Evolutionary conservation across 2,888 invertebrate genomes (phyloP), one percentile per base, ranked within the genome.

Genomic region (Pollenia amentaria): DNA sequence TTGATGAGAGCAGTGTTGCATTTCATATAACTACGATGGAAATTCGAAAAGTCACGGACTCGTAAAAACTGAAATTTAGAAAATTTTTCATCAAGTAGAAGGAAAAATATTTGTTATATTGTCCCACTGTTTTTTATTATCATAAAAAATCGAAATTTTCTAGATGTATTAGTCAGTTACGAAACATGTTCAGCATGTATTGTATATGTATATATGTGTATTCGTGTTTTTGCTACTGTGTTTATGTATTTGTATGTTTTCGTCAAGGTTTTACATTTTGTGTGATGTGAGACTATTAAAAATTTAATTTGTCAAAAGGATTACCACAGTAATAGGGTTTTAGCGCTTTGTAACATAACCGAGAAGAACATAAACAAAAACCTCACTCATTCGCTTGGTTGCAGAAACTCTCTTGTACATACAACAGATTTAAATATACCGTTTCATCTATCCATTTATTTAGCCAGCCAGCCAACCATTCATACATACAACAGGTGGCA

Each of bases 281-380:
- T 83, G 81, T 82, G 82, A 87, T 80, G 84, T 87, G 84, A 82
- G 86, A 88, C 87, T 84, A 88, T 89, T 89, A 88, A 89, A 89
- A 88, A 88, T 88, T 88, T 88, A 83, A 88, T 88, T 89, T 89
- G 87, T 88, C 87, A 88, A 85, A 88, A 77, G 88, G 89, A 89
- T 89, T 88, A 89, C 88, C 70, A 77, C 83, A 86, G 88, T 88
- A 88, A 88, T 88, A 87, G 88, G 83, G 80, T 85, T 82, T 85
- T 87, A 87, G 86, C 86, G 83, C 83, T 65, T 80, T 87, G 80
- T 87, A 76, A 86, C 83, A 86, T 76, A 76, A 83, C 79, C 70
- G 79, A 60, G 83, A 76, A 86, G 70, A 86, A 86, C 79, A 79
- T 79, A 69, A 83, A 86, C 82, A 83, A 86, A 88, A 83, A 75